phyloP scores from a whole-genome alignment of 2,113 vertebrate genomes.

The Nyctibius bracteatus region DNA sequence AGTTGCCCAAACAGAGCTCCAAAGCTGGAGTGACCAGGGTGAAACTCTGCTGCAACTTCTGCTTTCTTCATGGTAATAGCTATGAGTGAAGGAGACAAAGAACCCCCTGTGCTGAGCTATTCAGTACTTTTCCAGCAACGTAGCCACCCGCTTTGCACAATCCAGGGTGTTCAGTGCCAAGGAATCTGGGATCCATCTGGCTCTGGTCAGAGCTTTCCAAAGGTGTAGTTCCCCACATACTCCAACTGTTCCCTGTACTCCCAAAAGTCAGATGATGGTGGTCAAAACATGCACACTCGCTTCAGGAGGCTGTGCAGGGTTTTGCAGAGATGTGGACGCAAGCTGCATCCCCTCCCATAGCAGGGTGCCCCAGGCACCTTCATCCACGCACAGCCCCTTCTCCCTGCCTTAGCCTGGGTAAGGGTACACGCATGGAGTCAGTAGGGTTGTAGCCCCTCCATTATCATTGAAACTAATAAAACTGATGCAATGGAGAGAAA shows the following conservation, averaged over 20 bases:
- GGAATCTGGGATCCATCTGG: neutral
- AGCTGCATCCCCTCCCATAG: neutral
- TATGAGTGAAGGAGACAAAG: neutral
- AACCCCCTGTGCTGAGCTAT: neutral
- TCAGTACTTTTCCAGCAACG: neutral
- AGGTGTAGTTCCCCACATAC: neutral
- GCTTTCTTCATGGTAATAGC: neutral
- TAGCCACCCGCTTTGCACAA: neutral
- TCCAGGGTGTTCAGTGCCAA: neutral
- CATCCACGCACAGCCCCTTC: neutral
- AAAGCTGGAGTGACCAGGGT: neutral
- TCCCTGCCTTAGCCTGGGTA: neutral
- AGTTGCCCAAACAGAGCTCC: neutral
- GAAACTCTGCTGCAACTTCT: neutral
- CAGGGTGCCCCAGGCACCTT: neutral
- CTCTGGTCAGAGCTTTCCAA: neutral
- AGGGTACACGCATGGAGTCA: neutral
- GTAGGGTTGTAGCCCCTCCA: rapidly evolving
- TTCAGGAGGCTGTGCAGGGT: neutral
- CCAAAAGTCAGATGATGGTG: neutral
- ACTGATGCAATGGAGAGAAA: neutral
- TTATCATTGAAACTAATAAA: neutral
- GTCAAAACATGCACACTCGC: neutral
- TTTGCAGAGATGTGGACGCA: neutral
- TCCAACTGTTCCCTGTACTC: neutral